Evolutionary conservation across 2,113 vertebrate genomes (phyloP).

Genomic region (Macquaria ambigua): DNA sequence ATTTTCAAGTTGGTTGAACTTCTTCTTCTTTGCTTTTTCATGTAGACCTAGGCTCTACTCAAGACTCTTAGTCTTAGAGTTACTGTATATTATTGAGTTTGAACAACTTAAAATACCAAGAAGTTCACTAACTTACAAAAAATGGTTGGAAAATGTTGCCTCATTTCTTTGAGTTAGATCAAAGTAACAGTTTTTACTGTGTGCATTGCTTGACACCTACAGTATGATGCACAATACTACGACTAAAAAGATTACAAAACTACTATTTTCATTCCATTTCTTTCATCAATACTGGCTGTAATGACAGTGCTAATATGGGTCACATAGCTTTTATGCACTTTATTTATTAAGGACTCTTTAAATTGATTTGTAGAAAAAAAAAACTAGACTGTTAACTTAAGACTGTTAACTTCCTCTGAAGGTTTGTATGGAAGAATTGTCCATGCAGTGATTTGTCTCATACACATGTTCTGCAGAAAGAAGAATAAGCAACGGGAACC

Average conservation of each 20-base stretch:
- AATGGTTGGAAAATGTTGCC: too few relatives aligned
- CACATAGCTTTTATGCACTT: neutral
- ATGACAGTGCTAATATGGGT: neutral
- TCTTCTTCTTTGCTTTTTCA: too few relatives aligned
- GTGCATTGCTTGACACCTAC: constrained; percentile 18
- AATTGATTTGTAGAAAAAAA: neutral
- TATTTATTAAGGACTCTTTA: neutral
- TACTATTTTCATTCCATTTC: neutral
- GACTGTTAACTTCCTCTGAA: constrained; percentile 40
- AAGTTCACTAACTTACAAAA: too few relatives aligned
- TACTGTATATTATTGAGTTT: too few relatives aligned
- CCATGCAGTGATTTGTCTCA: constrained; percentile 55
- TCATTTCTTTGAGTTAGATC: too few relatives aligned
- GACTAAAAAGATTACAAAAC: constrained; percentile 1
- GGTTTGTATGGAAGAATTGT: constrained; percentile 14
- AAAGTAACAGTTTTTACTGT: too few relatives aligned
- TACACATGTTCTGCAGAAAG: constrained; percentile 39
- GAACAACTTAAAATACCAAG: too few relatives aligned
- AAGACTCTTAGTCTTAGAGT: too few relatives aligned
- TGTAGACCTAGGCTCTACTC: too few relatives aligned
- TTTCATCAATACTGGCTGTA: neutral
- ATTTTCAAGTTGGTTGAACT: too few relatives aligned
- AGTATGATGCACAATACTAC: constrained; percentile 34
- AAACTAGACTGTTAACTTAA: neutral
- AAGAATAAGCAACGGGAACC: constrained; percentile 17